Conservation (phyloP, 2,888 invertebrate genomes). For the Tipula vernalis region DNA sequence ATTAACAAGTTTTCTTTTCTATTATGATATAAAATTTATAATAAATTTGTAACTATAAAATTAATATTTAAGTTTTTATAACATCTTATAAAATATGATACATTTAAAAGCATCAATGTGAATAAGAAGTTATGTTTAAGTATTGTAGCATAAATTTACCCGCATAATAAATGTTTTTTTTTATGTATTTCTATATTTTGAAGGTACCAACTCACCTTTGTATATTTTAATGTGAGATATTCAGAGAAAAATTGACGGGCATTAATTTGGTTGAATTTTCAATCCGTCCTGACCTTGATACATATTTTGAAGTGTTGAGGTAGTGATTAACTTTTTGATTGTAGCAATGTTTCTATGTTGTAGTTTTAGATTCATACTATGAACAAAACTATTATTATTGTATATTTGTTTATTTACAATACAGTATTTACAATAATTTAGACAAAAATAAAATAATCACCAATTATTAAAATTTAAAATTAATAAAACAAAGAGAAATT, state of each 20-base stretch:
- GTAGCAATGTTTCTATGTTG: no score
- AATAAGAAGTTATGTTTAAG: not conserved
- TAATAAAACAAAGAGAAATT: no score
- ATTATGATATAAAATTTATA: not conserved
- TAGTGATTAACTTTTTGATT: no score
- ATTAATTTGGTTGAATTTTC: not conserved
- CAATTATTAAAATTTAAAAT: no score
- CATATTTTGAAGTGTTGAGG: no score
- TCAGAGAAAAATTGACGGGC: not conserved
- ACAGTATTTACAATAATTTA: no score
- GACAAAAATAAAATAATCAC: no score
- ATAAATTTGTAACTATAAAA: not conserved
- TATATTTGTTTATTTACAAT: no score
- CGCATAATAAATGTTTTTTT: not conserved
- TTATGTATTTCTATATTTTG: not conserved
- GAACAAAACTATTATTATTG: no score
- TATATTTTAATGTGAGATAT: not conserved
- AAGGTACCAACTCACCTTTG: not conserved
- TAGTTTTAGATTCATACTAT: no score
- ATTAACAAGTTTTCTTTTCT: not conserved
- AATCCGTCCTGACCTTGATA: not conserved
- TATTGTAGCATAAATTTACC: not conserved
- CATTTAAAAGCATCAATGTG: not conserved
- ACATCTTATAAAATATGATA: not conserved
- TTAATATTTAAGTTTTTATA: not conserved